Base-by-base conservation (phyloP, 2,113 vertebrate genomes). In the Nibea coibor region DNA sequence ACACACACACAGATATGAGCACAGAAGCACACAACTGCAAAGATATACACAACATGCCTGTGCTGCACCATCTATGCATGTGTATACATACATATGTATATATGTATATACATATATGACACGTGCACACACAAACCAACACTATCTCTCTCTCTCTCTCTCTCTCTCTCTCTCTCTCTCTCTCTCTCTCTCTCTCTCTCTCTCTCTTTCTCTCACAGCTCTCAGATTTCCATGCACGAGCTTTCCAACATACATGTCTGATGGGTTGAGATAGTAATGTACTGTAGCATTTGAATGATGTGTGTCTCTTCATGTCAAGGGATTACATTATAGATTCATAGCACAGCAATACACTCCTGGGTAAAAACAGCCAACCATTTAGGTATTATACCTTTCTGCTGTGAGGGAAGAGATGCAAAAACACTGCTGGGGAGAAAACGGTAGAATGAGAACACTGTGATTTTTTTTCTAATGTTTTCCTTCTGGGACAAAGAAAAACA, bases 281-380 rank as follows among this genome's bases (percentile, higher is more conserved):
- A 81, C 48, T 90, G 81, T 72, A 83, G 75, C 73, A 68, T 87
- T 76, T 89, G 90, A 90, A 87, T 85, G 91, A 87, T 93, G 85
- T 88, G 78, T 89, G 91, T 84, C 90, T 86, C 80, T 62, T 84
- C 75, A 43, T 88, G 89, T 85, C 14, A 53, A 80, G 61, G 78
- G 86, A 93, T 91, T 91, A 89, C 93, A 92, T 93, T 91, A 90
- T 92, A 90, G 85, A 93, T 92, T 92, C 92, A 91, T 91, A 85
- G 85, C 76, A 72, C 68, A 78, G 83, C 82, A 73, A 82, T 89
- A 78, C 84, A 83, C 82, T 82, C 50, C 57, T 45, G 69, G 76
- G 61, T 83, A 82, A 83, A 84, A 91, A 78, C 69, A 83, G 43
- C 76, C 70, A 74, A 78, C 79, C 78, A 83, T 88, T 57, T 31